Conservation (phyloP, 2,113 vertebrate species). For the Toxotes chatareus region DNA sequence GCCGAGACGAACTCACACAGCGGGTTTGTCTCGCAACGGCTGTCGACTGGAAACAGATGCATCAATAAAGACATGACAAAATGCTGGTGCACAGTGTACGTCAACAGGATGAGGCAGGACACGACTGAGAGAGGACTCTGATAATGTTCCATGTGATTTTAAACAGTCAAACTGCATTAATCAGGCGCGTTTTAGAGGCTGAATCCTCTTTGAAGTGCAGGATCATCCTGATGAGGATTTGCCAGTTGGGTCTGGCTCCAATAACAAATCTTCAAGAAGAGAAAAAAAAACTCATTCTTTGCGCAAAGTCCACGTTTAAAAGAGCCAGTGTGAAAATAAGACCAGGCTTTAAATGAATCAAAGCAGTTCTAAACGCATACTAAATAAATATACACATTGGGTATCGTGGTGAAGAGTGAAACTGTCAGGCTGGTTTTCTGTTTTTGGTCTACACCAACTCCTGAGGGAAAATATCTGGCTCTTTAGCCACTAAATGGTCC, state of each 20-base stretch:
- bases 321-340: background rate
- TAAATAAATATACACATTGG: too few relatives aligned
- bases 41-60: slow-evolving; percentile 35
- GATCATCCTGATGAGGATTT: too few relatives aligned
- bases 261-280: background rate
- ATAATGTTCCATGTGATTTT: background rate
- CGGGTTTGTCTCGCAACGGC: slow-evolving; percentile 9
- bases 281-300: background rate
- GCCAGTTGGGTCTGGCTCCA: background rate
- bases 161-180: background rate
- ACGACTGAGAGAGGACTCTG: background rate
- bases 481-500: background rate
- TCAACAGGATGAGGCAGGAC: background rate
- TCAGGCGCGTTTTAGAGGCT: background rate
- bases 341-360: background rate
- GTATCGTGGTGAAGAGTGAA: too few relatives aligned
- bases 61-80: slow-evolving; percentile 36
- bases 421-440: too few relatives aligned
- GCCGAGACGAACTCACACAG: background rate
- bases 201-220: background rate
- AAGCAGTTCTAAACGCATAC: background rate
- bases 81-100: background rate
- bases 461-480: background rate
- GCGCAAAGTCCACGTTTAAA: too few relatives aligned
- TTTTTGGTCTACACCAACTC: background rate